Percentiles rank a stretch among this genome's conserved stretches.
phyloP scores from a whole-genome alignment of 2,888 invertebrate species.

The Pollenia griseotomentosa region DNA sequence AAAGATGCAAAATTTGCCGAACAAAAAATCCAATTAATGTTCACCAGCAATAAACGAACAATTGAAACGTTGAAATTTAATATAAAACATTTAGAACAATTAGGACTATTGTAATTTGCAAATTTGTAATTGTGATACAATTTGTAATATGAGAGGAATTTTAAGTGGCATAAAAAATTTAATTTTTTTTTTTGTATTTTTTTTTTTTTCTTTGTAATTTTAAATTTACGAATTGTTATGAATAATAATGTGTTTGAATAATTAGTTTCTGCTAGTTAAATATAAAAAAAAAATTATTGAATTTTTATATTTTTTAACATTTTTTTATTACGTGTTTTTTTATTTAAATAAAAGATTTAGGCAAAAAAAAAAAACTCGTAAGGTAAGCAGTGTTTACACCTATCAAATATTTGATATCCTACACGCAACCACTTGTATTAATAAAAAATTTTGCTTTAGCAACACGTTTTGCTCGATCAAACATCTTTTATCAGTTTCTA shows the following conservation, averaged over 20 bases:
- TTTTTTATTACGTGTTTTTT: not conserved
- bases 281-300: not conserved
- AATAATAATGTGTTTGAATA: slow-evolving; percentile 35
- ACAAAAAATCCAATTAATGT: slow-evolving; percentile 82
- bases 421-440: no score
- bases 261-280: slow-evolving; percentile 19
- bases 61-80: slow-evolving; percentile 79
- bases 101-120: slow-evolving; percentile 78
- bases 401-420: no score
- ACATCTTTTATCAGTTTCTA: no score
- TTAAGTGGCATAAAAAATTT: slow-evolving; percentile 41
- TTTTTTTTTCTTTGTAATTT: not conserved
- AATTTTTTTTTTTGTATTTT: not conserved
- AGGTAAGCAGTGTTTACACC: not conserved
- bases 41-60: slow-evolving; percentile 80
- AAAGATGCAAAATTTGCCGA: slow-evolving; percentile 80
- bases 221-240: slow-evolving; percentile 6
- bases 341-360: slow-evolving; percentile 7
- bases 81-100: slow-evolving; percentile 79
- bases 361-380: slow-evolving; percentile 5
- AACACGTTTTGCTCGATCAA: no score
- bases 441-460: no score
- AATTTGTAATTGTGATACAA: slow-evolving; percentile 21
- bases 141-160: slow-evolving; percentile 48
- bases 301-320: not conserved